Conservation (phyloP, 2,113 vertebrate genomes). For the Notiomystis cincta region DNA sequence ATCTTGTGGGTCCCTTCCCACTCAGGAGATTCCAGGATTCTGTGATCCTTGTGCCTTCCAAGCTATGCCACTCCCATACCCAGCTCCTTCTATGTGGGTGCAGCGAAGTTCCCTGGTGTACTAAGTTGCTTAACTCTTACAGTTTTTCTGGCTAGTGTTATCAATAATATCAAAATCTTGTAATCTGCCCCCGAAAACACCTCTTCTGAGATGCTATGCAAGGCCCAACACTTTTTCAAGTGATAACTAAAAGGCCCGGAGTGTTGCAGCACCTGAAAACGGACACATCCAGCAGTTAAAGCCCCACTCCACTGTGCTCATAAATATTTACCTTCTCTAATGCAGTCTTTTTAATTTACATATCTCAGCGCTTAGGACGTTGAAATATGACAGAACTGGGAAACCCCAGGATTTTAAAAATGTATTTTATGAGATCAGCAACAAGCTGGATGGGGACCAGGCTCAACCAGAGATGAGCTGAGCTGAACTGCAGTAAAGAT, state of each 20-base stretch:
- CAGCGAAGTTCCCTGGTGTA: background rate
- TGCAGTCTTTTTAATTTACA: slow-evolving; percentile 4
- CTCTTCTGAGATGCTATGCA: background rate
- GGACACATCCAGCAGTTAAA: background rate
- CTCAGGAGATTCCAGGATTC: background rate
- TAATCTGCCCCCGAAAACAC: background rate
- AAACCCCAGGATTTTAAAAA: slow-evolving; percentile 15
- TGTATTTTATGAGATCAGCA: slow-evolving; percentile 32
- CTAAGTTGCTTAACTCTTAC: background rate
- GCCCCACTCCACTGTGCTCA: background rate
- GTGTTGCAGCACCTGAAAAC: background rate
- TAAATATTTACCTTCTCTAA: slow-evolving; percentile 56
- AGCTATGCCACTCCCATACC: background rate
- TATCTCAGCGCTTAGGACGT: background rate
- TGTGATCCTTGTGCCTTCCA: background rate
- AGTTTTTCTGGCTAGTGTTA: background rate
- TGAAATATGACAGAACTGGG: slow-evolving; percentile 23
- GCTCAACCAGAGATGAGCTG: background rate
- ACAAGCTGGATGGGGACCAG: background rate
- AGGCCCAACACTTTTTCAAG: background rate
- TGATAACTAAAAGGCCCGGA: background rate
- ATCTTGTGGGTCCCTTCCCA: background rate
- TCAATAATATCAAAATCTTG: background rate
- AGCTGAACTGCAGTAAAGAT: background rate
- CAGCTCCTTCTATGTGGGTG: background rate